These are phyloP conservation scores for Melanaphis sacchari DNA, from an alignment of 1,140 invertebrate species.

Conservation along the genomic window DNA sequence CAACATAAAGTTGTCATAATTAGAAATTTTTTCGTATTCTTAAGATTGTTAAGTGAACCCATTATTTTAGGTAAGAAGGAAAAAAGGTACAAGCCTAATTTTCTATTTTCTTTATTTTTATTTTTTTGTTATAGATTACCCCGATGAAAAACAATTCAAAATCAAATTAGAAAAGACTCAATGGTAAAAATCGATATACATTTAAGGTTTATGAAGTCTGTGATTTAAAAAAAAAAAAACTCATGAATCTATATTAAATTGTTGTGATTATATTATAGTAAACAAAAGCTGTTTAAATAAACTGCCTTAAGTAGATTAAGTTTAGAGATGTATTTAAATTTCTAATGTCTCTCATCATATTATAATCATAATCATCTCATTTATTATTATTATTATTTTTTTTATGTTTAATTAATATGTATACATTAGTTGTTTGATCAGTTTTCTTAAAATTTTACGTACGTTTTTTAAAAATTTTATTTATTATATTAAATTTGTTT, in stretches of 20 bases:
- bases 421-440: constrained; percentile 5
- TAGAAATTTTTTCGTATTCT: not conserved
- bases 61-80: not conserved
- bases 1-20: not conserved
- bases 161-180: constrained; percentile 6
- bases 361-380: not conserved
- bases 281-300: not conserved
- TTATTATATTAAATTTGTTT: constrained; percentile 1
- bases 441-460: constrained; percentile 29
- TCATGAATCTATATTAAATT: not conserved
- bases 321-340: not conserved
- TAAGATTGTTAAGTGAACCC: not conserved
- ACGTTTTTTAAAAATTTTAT: constrained; percentile 24
- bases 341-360: not conserved
- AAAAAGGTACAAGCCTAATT: too few relatives aligned
- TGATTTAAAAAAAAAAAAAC: constrained; percentile 27
- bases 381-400: not conserved
- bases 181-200: not conserved
- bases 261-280: not conserved
- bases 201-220: constrained; percentile 18
- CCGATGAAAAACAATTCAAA: constrained; percentile 25
- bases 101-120: too few relatives aligned
- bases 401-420: not conserved
- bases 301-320: not conserved
- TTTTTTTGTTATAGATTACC: not conserved